Percentiles rank a stretch among this genome's conserved stretches.
Evolutionary conservation across 1,140 invertebrate species (phyloP).

Genomic region (Trachymyrmex cornetzi): DNA sequence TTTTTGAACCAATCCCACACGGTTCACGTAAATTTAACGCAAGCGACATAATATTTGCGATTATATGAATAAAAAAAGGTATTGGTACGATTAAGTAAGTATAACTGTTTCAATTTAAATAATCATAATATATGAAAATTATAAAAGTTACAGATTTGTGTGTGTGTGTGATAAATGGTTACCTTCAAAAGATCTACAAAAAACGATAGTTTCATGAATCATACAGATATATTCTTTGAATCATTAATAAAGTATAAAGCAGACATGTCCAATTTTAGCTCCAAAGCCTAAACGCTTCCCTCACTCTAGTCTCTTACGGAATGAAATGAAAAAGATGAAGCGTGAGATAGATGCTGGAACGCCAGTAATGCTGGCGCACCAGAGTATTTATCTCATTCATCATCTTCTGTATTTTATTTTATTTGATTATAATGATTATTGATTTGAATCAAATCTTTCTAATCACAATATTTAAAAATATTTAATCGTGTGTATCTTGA

Average conservation of each 20-base stretch:
- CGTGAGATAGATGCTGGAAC: too few relatives aligned
- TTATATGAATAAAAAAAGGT: neutral
- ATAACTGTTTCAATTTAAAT: neutral
- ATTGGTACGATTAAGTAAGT: neutral
- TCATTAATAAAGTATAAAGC: neutral
- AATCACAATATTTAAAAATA: neutral
- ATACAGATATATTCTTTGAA: neutral
- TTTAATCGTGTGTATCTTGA: neutral
- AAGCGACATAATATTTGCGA: neutral
- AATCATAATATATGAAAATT: constrained; percentile 15
- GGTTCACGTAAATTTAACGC: neutral
- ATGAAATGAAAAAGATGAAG: too few relatives aligned
- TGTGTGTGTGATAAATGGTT: neutral
- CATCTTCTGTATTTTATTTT: too few relatives aligned
- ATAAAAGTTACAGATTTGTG: constrained; percentile 1
- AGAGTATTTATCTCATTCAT: too few relatives aligned
- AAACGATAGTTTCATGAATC: constrained; percentile 5
- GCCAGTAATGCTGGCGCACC: too few relatives aligned
- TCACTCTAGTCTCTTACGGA: too few relatives aligned
- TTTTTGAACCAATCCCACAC: constrained; percentile 15
- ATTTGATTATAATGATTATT: too few relatives aligned
- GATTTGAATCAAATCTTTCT: neutral
- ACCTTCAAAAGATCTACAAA: neutral
- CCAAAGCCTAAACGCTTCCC: too few relatives aligned
- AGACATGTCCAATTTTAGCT: too few relatives aligned